phyloP scores from a whole-genome alignment of 2,113 vertebrate species.

The Bolborhynchus lineola region DNA sequence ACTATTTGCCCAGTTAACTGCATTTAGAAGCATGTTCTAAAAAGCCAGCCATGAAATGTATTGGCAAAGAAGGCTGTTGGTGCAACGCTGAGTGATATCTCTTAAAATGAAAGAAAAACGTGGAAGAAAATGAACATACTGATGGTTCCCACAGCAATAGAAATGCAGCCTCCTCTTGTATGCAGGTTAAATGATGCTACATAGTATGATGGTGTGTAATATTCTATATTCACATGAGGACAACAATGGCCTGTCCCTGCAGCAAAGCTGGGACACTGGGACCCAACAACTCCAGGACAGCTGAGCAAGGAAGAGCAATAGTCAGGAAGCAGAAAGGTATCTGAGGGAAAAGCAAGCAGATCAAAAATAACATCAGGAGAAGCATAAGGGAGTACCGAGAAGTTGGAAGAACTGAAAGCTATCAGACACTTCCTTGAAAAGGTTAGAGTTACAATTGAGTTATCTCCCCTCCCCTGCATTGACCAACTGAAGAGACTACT shows the following conservation, averaged over 20 bases:
- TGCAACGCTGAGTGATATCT: neutral
- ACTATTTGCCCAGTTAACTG: neutral
- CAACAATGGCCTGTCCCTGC: neutral
- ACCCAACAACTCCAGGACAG: neutral
- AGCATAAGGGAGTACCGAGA: neutral
- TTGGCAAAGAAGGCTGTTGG: neutral
- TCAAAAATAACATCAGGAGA: neutral
- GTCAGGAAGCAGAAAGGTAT: neutral
- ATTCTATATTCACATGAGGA: neutral
- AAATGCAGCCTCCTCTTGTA: neutral
- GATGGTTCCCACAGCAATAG: constrained; percentile 6
- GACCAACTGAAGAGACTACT: neutral
- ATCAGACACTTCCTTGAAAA: neutral
- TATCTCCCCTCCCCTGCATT: neutral
- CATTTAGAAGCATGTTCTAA: neutral
- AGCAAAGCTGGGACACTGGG: neutral
- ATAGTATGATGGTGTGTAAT: neutral
- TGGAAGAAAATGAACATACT: neutral
- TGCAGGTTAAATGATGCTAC: neutral
- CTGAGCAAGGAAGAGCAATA: neutral
- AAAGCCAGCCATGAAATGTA: neutral
- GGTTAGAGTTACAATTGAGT: neutral
- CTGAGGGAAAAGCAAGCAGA: neutral
- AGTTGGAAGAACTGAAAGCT: neutral
- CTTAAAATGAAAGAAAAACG: neutral